Evolutionary conservation across 2,888 invertebrate genomes (phyloP).

Genomic region (Sarcophaga carnaria): DNA sequence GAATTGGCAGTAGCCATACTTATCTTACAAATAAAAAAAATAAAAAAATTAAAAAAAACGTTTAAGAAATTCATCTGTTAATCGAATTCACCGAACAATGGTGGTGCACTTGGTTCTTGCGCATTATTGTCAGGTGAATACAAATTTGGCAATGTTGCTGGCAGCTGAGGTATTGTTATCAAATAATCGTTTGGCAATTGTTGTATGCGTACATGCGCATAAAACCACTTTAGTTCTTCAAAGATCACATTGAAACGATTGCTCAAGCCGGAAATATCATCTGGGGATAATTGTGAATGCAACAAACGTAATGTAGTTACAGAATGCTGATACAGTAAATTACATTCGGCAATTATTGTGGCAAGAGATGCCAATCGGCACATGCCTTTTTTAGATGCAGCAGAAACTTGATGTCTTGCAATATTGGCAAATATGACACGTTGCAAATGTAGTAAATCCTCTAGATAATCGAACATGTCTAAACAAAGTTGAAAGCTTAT

Average conservation of each 20-base stretch:
- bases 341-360: slow-evolving; percentile 63
- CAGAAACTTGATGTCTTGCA: slow-evolving; percentile 38
- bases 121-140: background rate
- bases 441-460: slow-evolving; percentile 59
- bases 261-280: slow-evolving; percentile 65
- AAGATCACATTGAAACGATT: slow-evolving; percentile 54
- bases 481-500: slow-evolving; percentile 61
- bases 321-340: slow-evolving; percentile 63
- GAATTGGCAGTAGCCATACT: background rate
- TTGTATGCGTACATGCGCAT: slow-evolving; percentile 41
- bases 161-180: slow-evolving; percentile 50
- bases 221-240: slow-evolving; percentile 55
- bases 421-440: slow-evolving; percentile 56
- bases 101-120: slow-evolving; percentile 28
- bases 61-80: slow-evolving; percentile 26
- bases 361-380: slow-evolving; percentile 65
- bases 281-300: slow-evolving; percentile 61
- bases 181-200: slow-evolving; percentile 29
- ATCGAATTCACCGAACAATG: slow-evolving; percentile 36
- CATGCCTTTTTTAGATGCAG: slow-evolving; percentile 54
- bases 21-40: slow-evolving; percentile 2
- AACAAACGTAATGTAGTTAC: slow-evolving; percentile 53
- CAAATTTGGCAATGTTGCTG: slow-evolving; percentile 37
- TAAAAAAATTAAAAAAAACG: background rate
- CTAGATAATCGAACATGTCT: slow-evolving; percentile 64